phyloP scores from a whole-genome alignment of 1,140 invertebrate genomes.

The Eriosoma lanigerum region DNA sequence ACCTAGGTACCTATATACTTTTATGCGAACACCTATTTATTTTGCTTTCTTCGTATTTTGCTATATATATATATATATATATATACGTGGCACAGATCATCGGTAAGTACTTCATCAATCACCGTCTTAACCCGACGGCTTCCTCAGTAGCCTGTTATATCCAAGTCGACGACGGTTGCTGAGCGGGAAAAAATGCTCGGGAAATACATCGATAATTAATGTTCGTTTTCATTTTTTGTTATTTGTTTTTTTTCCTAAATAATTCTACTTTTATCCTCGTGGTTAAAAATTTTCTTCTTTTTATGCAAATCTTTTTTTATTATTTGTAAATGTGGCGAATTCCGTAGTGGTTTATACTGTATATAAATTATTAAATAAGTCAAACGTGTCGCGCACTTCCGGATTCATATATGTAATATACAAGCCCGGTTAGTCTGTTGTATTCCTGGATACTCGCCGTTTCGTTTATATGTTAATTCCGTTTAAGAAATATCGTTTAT shows the following conservation, averaged over 20 bases:
- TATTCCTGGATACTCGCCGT: not conserved
- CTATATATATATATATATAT: constrained; percentile 5
- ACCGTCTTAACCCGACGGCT: constrained; percentile 32
- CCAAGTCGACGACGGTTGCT: too few relatives aligned
- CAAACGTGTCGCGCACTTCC: not conserved
- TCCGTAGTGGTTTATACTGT: too few relatives aligned
- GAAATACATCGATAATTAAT: constrained; percentile 28
- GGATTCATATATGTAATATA: not conserved
- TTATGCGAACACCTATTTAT: constrained; percentile 19
- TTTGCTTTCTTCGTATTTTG: not conserved
- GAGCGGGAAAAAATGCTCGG: not conserved
- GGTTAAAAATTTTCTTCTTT: not conserved
- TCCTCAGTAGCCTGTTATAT: not conserved
- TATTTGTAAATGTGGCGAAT: not conserved
- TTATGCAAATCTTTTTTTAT: not conserved
- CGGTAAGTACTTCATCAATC: constrained; percentile 44
- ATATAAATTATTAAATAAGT: not conserved
- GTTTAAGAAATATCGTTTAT: not conserved
- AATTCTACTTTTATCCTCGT: not conserved
- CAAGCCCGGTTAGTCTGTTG: not conserved
- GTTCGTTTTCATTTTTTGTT: not conserved
- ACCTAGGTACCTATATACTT: not conserved
- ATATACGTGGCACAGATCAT: not conserved
- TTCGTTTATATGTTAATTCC: constrained; percentile 2
- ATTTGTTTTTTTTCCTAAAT: too few relatives aligned